These are phyloP conservation scores for Pentalonia nigronervosa DNA, from an alignment of 1,140 invertebrate genomes.

Conservation along the genomic window DNA sequence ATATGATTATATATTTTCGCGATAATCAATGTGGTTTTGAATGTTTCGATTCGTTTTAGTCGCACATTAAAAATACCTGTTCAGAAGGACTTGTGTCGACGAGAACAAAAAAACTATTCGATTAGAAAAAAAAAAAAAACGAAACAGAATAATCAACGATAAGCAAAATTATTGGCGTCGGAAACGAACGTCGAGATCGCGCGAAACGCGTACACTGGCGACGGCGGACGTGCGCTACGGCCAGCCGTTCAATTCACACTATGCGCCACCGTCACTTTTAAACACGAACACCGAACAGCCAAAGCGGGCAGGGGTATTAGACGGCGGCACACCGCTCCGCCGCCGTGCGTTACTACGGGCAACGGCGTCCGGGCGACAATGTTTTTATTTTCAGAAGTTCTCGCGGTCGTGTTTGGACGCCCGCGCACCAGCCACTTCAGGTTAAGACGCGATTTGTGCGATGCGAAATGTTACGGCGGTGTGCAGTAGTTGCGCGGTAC, in stretches of 20 bases:
- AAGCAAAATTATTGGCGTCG: too few relatives aligned
- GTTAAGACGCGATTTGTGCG: background rate
- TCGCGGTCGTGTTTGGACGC: too few relatives aligned
- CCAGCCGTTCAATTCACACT: conserved; percentile 8
- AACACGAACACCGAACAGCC: too few relatives aligned
- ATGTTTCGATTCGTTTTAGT: background rate
- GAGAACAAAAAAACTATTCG: background rate
- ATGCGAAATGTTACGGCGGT: too few relatives aligned
- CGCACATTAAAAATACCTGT: background rate
- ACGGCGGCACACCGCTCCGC: background rate
- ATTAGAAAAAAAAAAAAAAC: background rate
- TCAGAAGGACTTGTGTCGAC: background rate
- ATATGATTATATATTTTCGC: too few relatives aligned
- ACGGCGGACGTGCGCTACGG: background rate
- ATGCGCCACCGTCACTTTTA: background rate
- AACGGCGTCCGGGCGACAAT: background rate
- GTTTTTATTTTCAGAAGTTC: background rate
- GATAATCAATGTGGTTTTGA: background rate
- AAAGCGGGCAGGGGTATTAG: background rate
- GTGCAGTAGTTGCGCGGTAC: too few relatives aligned
- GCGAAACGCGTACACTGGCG: background rate
- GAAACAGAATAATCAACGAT: background rate
- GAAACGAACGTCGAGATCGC: too few relatives aligned
- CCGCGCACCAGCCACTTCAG: background rate
- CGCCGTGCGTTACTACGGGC: background rate